A percentile compares a stretch with the other conserved stretches of the same genome.
These are phyloP conservation scores for Ophion ellenae DNA, from an alignment of 2,888 invertebrate genomes.

Conservation along the genomic window DNA sequence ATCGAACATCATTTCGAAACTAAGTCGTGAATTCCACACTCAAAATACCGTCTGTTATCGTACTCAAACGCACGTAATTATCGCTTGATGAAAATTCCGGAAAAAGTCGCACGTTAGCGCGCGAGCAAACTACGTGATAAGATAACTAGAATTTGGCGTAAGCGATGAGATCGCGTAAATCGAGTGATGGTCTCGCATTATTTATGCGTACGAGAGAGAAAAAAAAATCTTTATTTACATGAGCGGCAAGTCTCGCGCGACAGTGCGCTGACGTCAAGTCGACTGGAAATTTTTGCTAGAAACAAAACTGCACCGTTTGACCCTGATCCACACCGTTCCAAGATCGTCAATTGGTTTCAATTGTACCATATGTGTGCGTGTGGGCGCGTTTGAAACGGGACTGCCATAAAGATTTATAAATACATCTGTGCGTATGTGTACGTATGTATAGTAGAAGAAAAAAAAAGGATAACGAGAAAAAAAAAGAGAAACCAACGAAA, in stretches of 20 bases:
- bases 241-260: slow-evolving; percentile 1
- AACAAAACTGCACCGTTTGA: slow-evolving; percentile 65
- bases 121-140: not conserved
- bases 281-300: slow-evolving; percentile 59
- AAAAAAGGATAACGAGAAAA: not conserved
- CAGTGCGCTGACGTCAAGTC: slow-evolving; percentile 51
- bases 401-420: slow-evolving; percentile 72
- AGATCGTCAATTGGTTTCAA: slow-evolving; percentile 72
- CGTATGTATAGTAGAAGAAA: slow-evolving; percentile 44
- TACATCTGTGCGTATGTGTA: slow-evolving; percentile 53
- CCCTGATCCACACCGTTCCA: slow-evolving; percentile 70
- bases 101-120: not conserved
- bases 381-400: slow-evolving; percentile 57
- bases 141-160: slow-evolving; percentile 5
- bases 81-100: not conserved
- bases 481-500: slow-evolving; percentile 10
- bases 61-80: not conserved
- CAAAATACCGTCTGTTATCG: not conserved
- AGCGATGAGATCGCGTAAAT: not conserved
- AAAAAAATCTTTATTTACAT: not conserved
- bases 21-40: not conserved
- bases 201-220: not conserved
- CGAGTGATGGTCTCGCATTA: not conserved
- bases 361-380: slow-evolving; percentile 53
- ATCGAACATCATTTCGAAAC: not conserved